Evolutionary conservation across 92 coral and sea anemone species (phyloP), one percentile per base, ranked within the genome.

Genomic region (Epizoanthus ramosus): DNA sequence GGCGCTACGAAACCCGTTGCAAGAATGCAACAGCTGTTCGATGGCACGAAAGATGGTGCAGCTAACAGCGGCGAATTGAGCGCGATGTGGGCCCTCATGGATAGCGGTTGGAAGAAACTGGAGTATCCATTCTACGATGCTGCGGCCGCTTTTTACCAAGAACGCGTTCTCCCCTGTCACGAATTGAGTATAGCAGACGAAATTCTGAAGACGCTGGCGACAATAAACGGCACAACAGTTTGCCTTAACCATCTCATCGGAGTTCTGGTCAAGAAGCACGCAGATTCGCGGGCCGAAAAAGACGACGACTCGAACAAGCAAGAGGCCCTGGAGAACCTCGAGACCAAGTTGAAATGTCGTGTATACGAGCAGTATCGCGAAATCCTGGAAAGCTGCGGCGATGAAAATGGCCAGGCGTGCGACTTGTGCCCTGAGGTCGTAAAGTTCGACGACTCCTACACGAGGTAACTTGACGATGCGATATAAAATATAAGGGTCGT

Each of bases 31-130:
- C 72, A 67, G 72, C 72, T 67, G 72, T 67, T 67, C 72, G 72
- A 67, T 67, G 72, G 72, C 72, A 67, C 47, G 72, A 67, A 67
- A 67, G 72, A 67, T 67, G 72, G 72, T 67, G 72, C 72, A 67
- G 72, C 72, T 67, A 67, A 67, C 72, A 67, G 72, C 72, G 72
- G 37, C 72, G 72, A 67, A 37, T 67, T 67, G 47, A 67, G 72
- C 72, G 47, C 72, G 72, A 67, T 67, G 72, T 67, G 72, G 72
- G 72, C 72, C 72, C 72, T 67, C 60, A 56, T 56, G 60, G 60
- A 56, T 56, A 56, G 60, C 60, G 60, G 60, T 56, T 56, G 60
- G 60, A 56, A 56, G 60, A 56, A 56, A 56, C 60, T 56, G 60
- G 60, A 56, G 60, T 56, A 56, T 56, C 60, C 60, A 56, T 56